Percentiles rank a stretch among this genome's conserved stretches.
phyloP scores from a whole-genome alignment of 2,888 invertebrate species.

The Herminia tarsipennalis region DNA sequence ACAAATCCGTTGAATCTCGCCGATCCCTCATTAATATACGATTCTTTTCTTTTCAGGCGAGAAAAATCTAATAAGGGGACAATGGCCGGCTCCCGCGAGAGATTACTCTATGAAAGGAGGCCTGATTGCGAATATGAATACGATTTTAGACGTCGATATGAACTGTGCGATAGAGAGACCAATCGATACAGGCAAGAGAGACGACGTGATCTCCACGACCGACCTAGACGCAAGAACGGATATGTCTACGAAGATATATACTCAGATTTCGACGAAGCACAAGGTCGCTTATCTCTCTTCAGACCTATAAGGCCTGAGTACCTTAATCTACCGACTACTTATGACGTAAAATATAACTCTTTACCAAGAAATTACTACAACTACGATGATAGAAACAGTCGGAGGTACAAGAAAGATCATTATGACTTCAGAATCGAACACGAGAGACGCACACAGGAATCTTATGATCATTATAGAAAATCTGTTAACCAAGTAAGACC shows the following conservation, averaged over 20 bases:
- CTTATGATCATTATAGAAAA: constrained; percentile 63
- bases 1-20: constrained; percentile 43
- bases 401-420: constrained; percentile 73
- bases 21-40: constrained; percentile 51
- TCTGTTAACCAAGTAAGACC: constrained; percentile 36
- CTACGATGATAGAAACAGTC: constrained; percentile 62
- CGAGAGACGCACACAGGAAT: constrained; percentile 57
- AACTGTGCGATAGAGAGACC: constrained; percentile 44
- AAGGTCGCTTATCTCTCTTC: constrained; percentile 77
- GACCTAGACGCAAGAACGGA: constrained; percentile 74
- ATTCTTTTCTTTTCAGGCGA: constrained; percentile 62
- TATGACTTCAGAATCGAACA: constrained; percentile 78
- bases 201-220: constrained; percentile 42
- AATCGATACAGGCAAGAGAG: constrained; percentile 58
- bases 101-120: constrained; percentile 72
- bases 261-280: constrained; percentile 80
- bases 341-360: constrained; percentile 76
- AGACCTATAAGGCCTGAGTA: constrained; percentile 81
- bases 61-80: constrained; percentile 57
- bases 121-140: constrained; percentile 64
- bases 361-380: constrained; percentile 75
- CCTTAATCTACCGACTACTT: constrained; percentile 72
- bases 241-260: constrained; percentile 83
- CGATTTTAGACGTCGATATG: constrained; percentile 60
- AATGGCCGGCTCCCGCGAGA: constrained; percentile 80